Evolutionary conservation across 1,140 invertebrate species (phyloP).

Genomic region (Hetaerina americana): DNA sequence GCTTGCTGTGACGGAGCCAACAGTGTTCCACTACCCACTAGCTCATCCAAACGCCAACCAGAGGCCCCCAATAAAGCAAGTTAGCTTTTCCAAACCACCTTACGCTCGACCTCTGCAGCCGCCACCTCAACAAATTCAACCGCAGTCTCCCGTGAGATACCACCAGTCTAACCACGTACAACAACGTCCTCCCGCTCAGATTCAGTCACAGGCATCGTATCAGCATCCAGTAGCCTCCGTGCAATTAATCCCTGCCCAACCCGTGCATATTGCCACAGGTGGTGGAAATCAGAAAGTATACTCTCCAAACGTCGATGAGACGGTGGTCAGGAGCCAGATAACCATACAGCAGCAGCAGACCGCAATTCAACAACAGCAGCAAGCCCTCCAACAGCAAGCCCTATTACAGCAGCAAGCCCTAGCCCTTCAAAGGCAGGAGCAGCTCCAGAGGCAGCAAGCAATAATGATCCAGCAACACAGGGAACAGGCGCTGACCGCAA

Average conservation of each 20-base stretch:
- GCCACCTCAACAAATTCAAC: not conserved
- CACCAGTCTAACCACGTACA: not conserved
- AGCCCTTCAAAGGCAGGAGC: conserved; percentile 2
- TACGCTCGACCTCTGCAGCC: not conserved
- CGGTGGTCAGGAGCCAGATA: conserved; percentile 11
- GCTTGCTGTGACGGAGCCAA: not conserved
- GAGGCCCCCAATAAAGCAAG: not conserved
- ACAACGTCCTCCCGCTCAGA: not conserved
- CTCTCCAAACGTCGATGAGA: not conserved
- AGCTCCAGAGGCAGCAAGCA: not conserved
- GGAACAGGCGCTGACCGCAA: conserved; percentile 3
- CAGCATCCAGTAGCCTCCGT: not conserved
- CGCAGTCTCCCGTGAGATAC: not conserved
- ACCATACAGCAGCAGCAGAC: not conserved
- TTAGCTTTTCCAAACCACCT: not conserved
- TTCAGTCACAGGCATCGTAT: not conserved
- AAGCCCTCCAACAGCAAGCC: not conserved
- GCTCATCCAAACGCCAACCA: not conserved
- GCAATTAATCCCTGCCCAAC: not conserved
- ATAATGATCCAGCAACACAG: not conserved
- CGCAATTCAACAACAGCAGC: conserved; percentile 4
- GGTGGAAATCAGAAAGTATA: conserved; percentile 14
- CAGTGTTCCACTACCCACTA: not conserved
- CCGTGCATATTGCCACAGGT: not conserved
- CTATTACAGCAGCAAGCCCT: conserved; percentile 1